Evolutionary conservation across 1,140 invertebrate genomes (phyloP), one percentile per base, ranked within the genome.

Genomic region (Agrilus planipennis): DNA sequence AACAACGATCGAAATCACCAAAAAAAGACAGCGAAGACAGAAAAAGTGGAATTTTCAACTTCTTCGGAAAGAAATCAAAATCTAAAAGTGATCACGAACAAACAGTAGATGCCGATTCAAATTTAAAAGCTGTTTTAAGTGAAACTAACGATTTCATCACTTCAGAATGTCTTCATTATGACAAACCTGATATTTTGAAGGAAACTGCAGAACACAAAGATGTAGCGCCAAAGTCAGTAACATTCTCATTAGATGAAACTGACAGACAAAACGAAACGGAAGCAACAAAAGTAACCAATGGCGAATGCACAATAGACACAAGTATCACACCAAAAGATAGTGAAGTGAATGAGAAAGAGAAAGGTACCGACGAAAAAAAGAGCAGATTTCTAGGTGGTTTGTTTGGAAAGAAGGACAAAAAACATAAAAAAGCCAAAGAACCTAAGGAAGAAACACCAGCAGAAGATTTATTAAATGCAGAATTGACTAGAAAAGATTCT

Each of bases 61-160:
- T n/a, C n/a, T n/a, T n/a, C n/a, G 11, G 18, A 10, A 15, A 12
- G 23, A 25, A 27, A 38, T 25, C 23, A 17, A 19, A 14, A 27
- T 17, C 18, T 12, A 14, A n/a, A 14, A 21, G 17, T 35, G 18
- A 35, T 11, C n/a, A 11, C 15, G 6, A 9, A 16, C 32, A 36
- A 30, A 18, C 19, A 28, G n/a, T 29, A 12, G 17, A 22, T 17
- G 35, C 35, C n/a, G 42, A 44, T 32, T 5, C 17, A 11, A 37
- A 39, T n/a, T 17, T 23, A 12, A 18, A 11, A 21, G 34, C 28
- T 23, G n/a, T 16, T 2, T 20, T 25, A 15, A 18, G 11, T 32
- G 31, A 0, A 20, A 31, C n/a, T n/a, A n/a, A n/a, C n/a, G n/a
- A n/a, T n/a, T n/a, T n/a, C n/a, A n/a, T n/a, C n/a, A n/a, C 37